Base-by-base conservation (phyloP, 2,888 invertebrate genomes). In the Anticlea derivata region DNA sequence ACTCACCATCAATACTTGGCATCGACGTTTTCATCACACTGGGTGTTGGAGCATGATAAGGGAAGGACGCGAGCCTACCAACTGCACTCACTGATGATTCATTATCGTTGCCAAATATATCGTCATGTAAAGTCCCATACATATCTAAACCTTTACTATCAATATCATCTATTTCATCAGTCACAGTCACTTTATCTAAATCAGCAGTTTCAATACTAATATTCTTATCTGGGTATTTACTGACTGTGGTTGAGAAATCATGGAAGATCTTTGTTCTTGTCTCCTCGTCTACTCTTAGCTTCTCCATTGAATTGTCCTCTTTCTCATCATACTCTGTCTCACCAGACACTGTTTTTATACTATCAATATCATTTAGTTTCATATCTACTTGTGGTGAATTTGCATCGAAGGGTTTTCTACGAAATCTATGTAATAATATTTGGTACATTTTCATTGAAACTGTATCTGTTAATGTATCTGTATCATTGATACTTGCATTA, bases 191-290 rank as follows among this genome's bases (percentile, higher is more conserved):
- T 44, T 24, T 44, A 41, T 44, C 37, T 0, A 11, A 22, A 37
- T 53, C 49, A 22, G n/a, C 30, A 5, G 17, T 13, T 13, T 53
- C 22, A 35, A 50, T 34, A 22, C 41, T 33, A 7, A 8, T 1
- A 24, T 53, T 53, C 10, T 45, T 64, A 41, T 65, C 58, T 17
- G 63, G 52, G 50, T 70, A 70, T 70, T 80, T 83, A 53, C 83
- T 80, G 1, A 86, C 76, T 1, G 89, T 89, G 47, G 82, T 80
- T 7, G 80, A 86, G 55, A 85, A 89, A 66, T 88, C 88, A 38
- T 83, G 72, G 48, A 81, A 86, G 60, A 89, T 78, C 64, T 84
- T 87, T 0, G 70, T 74, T 63, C 83, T 72, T 1, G 83, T 84
- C 1, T 60, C 76, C 22, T 89, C 87, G 22, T 89, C 86, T 29